A percentile compares a stretch with the other conserved stretches of the same genome.
phyloP scores from a whole-genome alignment of 2,113 vertebrate species.

The Girardinichthys multiradiatus region DNA sequence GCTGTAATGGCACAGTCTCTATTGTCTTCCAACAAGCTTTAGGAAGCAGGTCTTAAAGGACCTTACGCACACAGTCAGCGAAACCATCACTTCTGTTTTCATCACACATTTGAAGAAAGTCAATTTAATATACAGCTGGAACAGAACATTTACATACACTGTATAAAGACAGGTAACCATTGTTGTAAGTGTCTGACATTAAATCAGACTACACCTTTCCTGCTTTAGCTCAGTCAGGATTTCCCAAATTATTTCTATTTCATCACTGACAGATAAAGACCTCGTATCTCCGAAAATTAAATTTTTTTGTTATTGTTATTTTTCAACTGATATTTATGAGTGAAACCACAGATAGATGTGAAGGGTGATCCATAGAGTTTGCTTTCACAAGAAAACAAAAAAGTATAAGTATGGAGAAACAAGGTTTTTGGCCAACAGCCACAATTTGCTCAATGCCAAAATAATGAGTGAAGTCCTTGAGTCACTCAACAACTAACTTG shows the following conservation, averaged over 20 bases:
- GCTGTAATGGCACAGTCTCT: slow-evolving; percentile 48
- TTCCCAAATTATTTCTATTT: not conserved
- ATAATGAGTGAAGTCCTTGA: no score
- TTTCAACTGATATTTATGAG: no score
- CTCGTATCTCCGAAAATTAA: no score
- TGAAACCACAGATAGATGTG: no score
- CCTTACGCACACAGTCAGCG: slow-evolving; percentile 14
- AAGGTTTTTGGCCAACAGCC: no score
- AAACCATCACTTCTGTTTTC: slow-evolving; percentile 13
- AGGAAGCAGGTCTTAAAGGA: slow-evolving; percentile 52
- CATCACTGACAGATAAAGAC: no score
- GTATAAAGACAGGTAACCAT: not conserved
- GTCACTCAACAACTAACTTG: no score
- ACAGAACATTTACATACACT: not conserved
- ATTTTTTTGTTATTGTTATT: no score
- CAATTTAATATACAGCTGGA: not conserved
- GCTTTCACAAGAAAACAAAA: no score
- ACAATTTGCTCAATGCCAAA: no score
- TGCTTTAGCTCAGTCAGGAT: not conserved
- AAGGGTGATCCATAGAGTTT: no score
- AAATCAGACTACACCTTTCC: not conserved
- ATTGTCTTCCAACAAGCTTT: slow-evolving; percentile 55
- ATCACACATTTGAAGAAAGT: not conserved
- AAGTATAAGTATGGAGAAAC: no score
- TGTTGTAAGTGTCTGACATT: not conserved